phyloP scores from a whole-genome alignment of 2,888 invertebrate species.

The Saturnia japonica region DNA sequence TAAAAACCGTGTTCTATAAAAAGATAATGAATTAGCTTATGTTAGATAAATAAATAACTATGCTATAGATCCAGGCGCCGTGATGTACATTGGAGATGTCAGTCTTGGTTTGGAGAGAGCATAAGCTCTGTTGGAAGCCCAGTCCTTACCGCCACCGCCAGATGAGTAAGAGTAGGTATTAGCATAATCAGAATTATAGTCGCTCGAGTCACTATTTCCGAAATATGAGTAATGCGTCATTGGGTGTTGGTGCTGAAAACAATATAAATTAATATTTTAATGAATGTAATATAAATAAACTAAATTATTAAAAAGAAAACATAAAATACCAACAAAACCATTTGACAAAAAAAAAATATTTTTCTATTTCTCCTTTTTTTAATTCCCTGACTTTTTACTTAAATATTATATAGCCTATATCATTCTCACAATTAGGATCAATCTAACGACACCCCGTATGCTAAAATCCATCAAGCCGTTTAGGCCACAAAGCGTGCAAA shows the following conservation, averaged over 20 bases:
- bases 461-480: no score
- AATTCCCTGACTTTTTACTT: no score
- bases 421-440: no score
- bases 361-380: no score
- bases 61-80: constrained; percentile 65
- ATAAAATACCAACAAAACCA: no score
- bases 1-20: not conserved
- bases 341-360: not conserved
- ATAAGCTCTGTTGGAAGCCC: constrained; percentile 76
- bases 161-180: constrained; percentile 66
- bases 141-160: constrained; percentile 69
- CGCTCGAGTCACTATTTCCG: constrained; percentile 63
- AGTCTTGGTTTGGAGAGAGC: constrained; percentile 61
- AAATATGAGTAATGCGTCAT: constrained; percentile 68
- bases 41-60: constrained; percentile 28
- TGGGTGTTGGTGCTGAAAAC: constrained; percentile 54
- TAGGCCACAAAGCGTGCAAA: no score
- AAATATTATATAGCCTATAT: no score
- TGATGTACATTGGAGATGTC: constrained; percentile 65
- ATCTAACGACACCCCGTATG: no score
- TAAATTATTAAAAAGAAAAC: no score
- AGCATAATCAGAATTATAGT: constrained; percentile 69
- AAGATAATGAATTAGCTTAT: not conserved
- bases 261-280: not conserved
- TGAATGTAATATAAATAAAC: no score